These are phyloP conservation scores for Phyllopteryx taeniolatus DNA, from an alignment of 2,113 vertebrate species.

Conservation along the genomic window DNA sequence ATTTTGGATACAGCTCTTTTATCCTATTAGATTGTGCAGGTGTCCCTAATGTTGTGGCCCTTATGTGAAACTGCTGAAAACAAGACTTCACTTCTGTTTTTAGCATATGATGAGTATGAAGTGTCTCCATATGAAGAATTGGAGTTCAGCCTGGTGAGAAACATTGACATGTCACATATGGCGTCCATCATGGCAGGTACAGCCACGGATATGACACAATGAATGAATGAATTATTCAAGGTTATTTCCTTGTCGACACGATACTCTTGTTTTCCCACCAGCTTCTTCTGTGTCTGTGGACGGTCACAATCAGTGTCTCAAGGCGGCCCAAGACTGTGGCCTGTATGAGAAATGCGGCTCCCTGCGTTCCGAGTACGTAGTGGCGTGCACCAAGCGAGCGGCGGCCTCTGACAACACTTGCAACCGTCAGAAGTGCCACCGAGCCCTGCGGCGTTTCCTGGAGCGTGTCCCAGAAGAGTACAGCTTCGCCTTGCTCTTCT, in stretches of 20 bases:
- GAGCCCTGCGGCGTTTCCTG: slow-evolving; percentile 85
- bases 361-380: slow-evolving; percentile 85
- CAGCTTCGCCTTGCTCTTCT: slow-evolving; percentile 88
- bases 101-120: slow-evolving; percentile 83
- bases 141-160: slow-evolving; percentile 75
- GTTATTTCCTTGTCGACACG: neutral
- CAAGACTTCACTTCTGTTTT: slow-evolving; percentile 21
- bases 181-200: slow-evolving; percentile 81
- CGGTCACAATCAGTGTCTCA: slow-evolving; percentile 86
- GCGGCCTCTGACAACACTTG: slow-evolving; percentile 71
- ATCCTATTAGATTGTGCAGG: too few species aligned
- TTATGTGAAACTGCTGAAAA: neutral
- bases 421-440: slow-evolving; percentile 84
- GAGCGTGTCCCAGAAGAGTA: slow-evolving; percentile 86
- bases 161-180: slow-evolving; percentile 80
- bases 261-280: slow-evolving; percentile 12
- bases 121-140: slow-evolving; percentile 85
- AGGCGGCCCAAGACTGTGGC: slow-evolving; percentile 85
- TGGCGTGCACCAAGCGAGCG: slow-evolving; percentile 79
- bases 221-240: neutral
- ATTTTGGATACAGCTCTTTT: too few species aligned
- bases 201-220: neutral
- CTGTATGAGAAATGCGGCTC: slow-evolving; percentile 87
- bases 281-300: slow-evolving; percentile 65
- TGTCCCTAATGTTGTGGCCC: too few species aligned